A percentile compares a stretch with the other conserved stretches of the same genome.
These are phyloP conservation scores for Microctonus aethiopoides DNA, from an alignment of 2,888 invertebrate genomes.

Conservation along the genomic window DNA sequence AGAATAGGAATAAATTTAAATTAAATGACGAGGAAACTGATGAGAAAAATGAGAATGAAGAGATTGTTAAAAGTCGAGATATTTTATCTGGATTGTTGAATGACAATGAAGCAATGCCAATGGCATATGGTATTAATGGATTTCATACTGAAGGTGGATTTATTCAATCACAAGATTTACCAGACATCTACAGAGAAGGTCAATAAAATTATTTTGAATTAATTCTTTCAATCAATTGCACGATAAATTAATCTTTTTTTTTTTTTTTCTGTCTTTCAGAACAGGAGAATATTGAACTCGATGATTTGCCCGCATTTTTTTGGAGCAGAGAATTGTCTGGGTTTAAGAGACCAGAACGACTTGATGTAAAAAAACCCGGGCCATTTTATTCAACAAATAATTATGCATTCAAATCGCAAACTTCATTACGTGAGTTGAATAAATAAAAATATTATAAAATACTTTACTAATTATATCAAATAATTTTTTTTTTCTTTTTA, in stretches of 20 bases:
- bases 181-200: constrained; percentile 45
- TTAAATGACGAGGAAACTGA: constrained; percentile 16
- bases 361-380: constrained; percentile 96
- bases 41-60: constrained; percentile 29
- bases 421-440: constrained; percentile 29
- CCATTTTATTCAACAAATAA: constrained; percentile 81
- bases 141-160: constrained; percentile 59
- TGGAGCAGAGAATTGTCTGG: constrained; percentile 68
- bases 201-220: constrained; percentile 11
- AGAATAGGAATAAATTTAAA: background rate
- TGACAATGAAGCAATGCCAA: background rate
- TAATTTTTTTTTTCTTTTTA: constrained; percentile 3
- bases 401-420: constrained; percentile 66
- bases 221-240: constrained; percentile 13
- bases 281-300: constrained; percentile 53
- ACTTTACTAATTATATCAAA: background rate
- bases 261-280: constrained; percentile 54
- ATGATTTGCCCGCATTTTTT: constrained; percentile 52
- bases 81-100: background rate
- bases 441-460: background rate
- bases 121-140: constrained; percentile 5
- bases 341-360: constrained; percentile 87
- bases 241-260: constrained; percentile 52
- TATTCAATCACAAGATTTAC: constrained; percentile 45
- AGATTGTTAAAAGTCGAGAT: background rate